A percentile compares a stretch with the other conserved stretches of the same genome.
phyloP scores from a whole-genome alignment of 1,140 invertebrate genomes.

The Heliconius eleuchia region DNA sequence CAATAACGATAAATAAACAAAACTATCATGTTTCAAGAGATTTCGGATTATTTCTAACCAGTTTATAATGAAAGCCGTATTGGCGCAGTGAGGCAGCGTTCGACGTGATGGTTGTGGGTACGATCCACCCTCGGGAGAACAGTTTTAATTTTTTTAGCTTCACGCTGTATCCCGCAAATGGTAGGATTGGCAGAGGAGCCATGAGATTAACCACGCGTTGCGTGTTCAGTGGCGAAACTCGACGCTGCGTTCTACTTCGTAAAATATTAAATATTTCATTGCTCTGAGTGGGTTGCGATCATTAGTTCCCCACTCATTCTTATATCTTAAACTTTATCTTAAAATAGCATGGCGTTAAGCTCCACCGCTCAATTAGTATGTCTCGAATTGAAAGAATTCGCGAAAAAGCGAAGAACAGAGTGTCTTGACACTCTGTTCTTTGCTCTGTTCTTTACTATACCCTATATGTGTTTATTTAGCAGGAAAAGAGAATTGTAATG shows the following conservation, averaged over 20 bases:
- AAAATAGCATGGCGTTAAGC: not conserved
- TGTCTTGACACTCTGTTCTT: not conserved
- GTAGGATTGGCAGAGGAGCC: too few relatives aligned
- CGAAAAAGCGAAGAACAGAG: not conserved
- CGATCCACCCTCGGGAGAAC: too few relatives aligned
- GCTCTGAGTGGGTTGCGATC: too few relatives aligned
- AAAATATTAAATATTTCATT: too few relatives aligned
- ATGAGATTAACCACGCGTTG: too few relatives aligned
- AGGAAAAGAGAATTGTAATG: not conserved
- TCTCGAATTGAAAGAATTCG: not conserved
- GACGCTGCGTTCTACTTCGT: too few relatives aligned
- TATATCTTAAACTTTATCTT: too few relatives aligned
- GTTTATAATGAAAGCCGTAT: not conserved
- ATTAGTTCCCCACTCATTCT: too few relatives aligned
- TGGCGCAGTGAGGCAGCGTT: not conserved
- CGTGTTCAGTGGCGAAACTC: too few relatives aligned
- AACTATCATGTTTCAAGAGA: constrained; percentile 3
- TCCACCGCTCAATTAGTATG: not conserved
- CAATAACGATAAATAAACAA: constrained; percentile 1
- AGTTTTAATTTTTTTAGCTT: too few relatives aligned
- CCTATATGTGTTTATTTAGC: not conserved
- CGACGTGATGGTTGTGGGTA: too few relatives aligned
- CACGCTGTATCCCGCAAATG: too few relatives aligned
- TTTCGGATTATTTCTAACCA: not conserved
- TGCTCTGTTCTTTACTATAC: not conserved